A percentile compares a stretch with the other conserved stretches of the same genome.
Evolutionary conservation across 2,888 invertebrate species (phyloP).

Genomic region (Epicampocera succincta): DNA sequence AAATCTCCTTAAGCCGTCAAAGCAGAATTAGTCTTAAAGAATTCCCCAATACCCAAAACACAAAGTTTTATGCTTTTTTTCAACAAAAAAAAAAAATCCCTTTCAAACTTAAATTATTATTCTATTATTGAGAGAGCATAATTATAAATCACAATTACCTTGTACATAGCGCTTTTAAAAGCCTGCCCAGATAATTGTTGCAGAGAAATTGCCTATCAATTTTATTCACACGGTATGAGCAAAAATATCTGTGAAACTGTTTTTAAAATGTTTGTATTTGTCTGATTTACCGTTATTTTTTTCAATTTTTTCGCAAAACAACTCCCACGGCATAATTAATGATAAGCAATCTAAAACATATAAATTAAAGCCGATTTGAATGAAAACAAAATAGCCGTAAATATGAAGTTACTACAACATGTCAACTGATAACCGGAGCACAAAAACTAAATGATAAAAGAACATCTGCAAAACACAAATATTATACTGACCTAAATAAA

Average conservation of each 20-base stretch:
- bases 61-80: neutral
- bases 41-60: too few species aligned
- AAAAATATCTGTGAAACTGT: too few species aligned
- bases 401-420: conserved; percentile 11
- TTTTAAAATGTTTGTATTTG: conserved; percentile 20
- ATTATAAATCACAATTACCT: too few species aligned
- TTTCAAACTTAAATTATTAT: too few species aligned
- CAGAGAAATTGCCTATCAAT: too few species aligned
- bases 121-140: too few species aligned
- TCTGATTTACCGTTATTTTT: neutral
- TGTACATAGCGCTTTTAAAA: too few species aligned
- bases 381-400: conserved; percentile 41
- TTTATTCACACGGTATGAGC: too few species aligned
- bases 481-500: conserved; percentile 48
- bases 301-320: neutral
- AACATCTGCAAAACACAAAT: conserved; percentile 12
- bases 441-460: neutral
- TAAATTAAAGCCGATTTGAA: conserved; percentile 41
- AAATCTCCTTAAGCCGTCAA: too few species aligned
- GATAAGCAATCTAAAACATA: conserved; percentile 11
- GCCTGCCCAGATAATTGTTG: too few species aligned
- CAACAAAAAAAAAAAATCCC: too few species aligned
- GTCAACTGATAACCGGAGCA: conserved; percentile 26
- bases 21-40: too few species aligned
- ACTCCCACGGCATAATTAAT: conserved; percentile 40